Percentiles rank a stretch among this genome's conserved stretches.
These are phyloP conservation scores for Osmerus eperlanus DNA, from an alignment of 2,113 vertebrate genomes.

Conservation along the genomic window DNA sequence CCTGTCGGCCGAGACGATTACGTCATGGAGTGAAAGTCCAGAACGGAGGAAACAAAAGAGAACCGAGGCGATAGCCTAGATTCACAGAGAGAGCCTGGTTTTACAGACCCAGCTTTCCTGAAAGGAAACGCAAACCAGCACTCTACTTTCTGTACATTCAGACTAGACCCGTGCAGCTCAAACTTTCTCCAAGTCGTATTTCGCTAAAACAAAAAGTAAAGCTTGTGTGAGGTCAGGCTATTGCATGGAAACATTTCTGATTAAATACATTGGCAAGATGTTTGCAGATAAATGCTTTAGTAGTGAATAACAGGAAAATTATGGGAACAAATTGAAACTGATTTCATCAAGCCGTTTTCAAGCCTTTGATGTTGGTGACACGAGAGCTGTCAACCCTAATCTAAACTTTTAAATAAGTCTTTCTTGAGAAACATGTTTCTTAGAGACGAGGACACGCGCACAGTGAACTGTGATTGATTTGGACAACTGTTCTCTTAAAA, in stretches of 20 bases:
- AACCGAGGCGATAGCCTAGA: background rate
- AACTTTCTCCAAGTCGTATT: too few species aligned
- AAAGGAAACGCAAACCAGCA: too few species aligned
- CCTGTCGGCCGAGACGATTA: slow-evolving; percentile 62
- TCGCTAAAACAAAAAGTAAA: slow-evolving; percentile 8
- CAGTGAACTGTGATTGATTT: slow-evolving; percentile 34
- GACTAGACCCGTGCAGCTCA: too few species aligned
- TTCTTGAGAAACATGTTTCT: background rate
- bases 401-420: slow-evolving; percentile 30
- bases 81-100: background rate
- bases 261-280: background rate
- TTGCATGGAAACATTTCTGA: background rate
- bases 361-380: background rate
- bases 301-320: background rate
- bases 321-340: background rate
- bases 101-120: too few species aligned
- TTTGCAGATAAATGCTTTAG: background rate
- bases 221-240: too few species aligned
- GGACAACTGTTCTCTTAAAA: slow-evolving; percentile 64
- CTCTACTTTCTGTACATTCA: too few species aligned
- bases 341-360: background rate
- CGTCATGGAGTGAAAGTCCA: slow-evolving; percentile 75
- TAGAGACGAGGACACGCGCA: background rate
- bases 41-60: slow-evolving; percentile 68
- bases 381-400: slow-evolving; percentile 1